Percentiles rank a stretch among this genome's conserved stretches.
Conservation (phyloP, 2,113 vertebrate species). For the Vidua chalybeata region DNA sequence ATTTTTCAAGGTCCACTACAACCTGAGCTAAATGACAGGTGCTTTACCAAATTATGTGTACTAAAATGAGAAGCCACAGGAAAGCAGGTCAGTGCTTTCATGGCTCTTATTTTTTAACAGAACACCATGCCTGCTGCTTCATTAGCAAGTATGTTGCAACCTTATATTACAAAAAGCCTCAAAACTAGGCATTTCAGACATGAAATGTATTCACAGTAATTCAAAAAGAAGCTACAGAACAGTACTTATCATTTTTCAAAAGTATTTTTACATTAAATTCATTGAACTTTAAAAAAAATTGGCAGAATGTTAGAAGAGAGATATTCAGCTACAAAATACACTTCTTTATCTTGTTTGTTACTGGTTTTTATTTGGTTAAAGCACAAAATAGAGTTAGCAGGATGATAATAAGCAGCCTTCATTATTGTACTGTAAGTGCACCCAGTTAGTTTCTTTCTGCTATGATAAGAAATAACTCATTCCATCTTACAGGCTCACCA, state of each 20-base stretch:
- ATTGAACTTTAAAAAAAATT: background rate
- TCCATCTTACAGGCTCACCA: background rate
- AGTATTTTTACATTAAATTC: background rate
- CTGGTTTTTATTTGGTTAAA: background rate
- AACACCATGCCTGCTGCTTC: background rate
- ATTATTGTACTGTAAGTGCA: background rate
- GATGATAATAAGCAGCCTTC: background rate
- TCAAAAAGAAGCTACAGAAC: background rate
- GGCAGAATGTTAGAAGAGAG: background rate
- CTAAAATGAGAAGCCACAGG: background rate
- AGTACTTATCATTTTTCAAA: background rate
- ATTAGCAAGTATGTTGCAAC: background rate
- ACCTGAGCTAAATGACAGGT: background rate
- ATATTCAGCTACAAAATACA: background rate
- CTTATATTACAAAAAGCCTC: background rate
- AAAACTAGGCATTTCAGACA: background rate
- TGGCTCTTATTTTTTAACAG: background rate
- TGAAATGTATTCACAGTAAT: background rate
- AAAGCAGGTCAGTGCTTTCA: background rate
- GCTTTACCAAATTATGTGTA: background rate
- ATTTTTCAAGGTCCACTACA: fast-evolving
- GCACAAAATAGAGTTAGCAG: background rate
- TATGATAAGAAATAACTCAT: background rate
- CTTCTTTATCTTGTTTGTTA: background rate
- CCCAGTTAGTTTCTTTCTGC: background rate